Evolutionary conservation across 2,888 invertebrate species (phyloP).

Genomic region (Melieria picta): DNA sequence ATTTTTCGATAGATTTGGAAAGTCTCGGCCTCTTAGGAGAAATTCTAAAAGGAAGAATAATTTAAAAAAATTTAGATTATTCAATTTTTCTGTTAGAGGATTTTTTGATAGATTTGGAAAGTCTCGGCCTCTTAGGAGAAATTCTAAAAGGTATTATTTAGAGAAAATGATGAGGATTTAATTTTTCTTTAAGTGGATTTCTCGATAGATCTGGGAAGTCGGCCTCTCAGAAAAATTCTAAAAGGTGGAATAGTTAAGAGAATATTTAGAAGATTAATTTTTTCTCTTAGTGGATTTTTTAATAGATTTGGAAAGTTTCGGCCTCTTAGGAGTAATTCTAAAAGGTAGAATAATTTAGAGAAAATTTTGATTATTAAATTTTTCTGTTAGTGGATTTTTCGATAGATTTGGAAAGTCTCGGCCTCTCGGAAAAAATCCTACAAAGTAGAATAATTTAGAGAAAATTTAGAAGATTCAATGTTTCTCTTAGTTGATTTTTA

Average conservation of each 20-base stretch:
- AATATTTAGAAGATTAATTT: too few species aligned
- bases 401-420: neutral
- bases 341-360: neutral
- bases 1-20: neutral
- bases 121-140: neutral
- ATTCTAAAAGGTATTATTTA: neutral
- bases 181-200: neutral
- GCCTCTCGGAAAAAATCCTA: too few species aligned
- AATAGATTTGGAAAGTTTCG: neutral
- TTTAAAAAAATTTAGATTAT: neutral
- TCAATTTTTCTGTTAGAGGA: neutral
- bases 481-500: too few species aligned
- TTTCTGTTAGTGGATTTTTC: too few species aligned
- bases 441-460: too few species aligned
- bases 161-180: neutral
- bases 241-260: too few species aligned
- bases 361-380: neutral
- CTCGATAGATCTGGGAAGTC: too few species aligned
- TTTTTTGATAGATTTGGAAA: neutral
- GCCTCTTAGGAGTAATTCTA: neutral
- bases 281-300: too few species aligned
- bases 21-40: neutral
- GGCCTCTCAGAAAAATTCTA: too few species aligned
- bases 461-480: too few species aligned
- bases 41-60: too few species aligned